These are phyloP conservation scores for Mormyrus iriodes DNA, from an alignment of 2,113 vertebrate genomes.

Conservation along the genomic window DNA sequence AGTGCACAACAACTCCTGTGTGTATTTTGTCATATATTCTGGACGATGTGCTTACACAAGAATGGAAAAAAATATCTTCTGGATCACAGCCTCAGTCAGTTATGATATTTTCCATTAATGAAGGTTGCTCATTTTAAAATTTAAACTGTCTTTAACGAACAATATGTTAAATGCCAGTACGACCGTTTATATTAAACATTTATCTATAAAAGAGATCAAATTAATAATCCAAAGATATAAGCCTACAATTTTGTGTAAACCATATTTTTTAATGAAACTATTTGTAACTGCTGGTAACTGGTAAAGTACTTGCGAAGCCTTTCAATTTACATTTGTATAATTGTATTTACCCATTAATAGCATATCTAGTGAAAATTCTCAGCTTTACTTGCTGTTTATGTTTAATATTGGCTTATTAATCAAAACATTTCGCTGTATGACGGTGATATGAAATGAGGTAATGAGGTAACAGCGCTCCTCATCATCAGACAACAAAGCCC, in stretches of 20 bases:
- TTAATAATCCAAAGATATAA: background rate
- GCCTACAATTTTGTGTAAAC: background rate
- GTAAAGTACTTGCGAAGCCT: background rate
- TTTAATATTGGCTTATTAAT: background rate
- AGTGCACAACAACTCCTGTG: background rate
- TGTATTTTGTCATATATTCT: background rate
- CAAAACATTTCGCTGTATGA: background rate
- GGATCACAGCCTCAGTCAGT: background rate
- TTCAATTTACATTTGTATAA: background rate
- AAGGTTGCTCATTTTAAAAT: background rate
- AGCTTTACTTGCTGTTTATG: background rate
- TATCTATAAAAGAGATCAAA: background rate
- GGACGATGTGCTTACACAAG: background rate
- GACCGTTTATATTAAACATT: background rate
- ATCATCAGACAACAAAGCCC: background rate
- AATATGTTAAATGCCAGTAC: background rate
- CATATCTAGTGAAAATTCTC: background rate
- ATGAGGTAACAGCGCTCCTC: background rate
- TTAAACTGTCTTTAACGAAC: background rate
- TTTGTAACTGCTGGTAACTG: background rate
- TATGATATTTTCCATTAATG: background rate
- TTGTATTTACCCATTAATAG: background rate
- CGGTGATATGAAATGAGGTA: background rate
- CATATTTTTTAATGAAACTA: background rate
- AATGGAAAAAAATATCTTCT: background rate